Evolutionary conservation across 2,797 vertebrate species (phyloP).

Genomic region (Alexandromys oeconomus): DNA sequence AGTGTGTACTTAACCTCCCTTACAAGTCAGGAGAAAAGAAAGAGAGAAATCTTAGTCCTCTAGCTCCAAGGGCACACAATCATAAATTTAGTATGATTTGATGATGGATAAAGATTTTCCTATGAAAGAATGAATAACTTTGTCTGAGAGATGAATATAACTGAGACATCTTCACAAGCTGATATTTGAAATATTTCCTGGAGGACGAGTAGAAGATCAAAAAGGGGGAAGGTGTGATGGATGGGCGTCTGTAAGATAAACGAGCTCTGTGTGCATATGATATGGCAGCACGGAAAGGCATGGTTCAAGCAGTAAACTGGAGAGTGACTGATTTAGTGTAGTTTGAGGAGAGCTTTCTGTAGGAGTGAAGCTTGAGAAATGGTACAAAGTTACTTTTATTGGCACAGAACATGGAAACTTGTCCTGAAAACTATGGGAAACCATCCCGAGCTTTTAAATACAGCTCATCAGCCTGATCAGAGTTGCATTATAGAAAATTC

Average conservation of each 20-base stretch:
- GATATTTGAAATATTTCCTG: constrained; percentile 1
- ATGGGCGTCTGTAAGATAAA: background rate
- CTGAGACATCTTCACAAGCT: constrained; percentile 7
- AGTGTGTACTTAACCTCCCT: background rate
- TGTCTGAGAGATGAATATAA: background rate
- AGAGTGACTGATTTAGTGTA: background rate
- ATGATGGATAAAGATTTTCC: background rate
- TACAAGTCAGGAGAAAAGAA: background rate
- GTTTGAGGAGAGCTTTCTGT: background rate
- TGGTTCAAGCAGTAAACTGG: background rate
- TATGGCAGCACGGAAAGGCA: background rate
- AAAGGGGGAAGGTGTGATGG: fast-evolving
- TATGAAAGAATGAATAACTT: constrained; percentile 9
- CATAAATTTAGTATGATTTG: constrained; percentile 28
- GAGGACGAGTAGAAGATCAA: constrained; percentile 27
- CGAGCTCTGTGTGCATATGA: background rate
- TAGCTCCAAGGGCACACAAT: background rate
- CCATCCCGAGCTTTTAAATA: background rate
- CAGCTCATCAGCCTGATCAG: background rate
- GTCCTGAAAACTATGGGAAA: constrained; percentile 23
- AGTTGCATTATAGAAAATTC: constrained; percentile 33
- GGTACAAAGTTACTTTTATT: background rate
- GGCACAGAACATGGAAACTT: background rate
- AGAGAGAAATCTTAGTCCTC: background rate
- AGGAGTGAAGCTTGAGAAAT: background rate